Evolutionary conservation across 2,113 vertebrate species (phyloP), one percentile per base, ranked within the genome.

Genomic region (Mesitornis unicolor): DNA sequence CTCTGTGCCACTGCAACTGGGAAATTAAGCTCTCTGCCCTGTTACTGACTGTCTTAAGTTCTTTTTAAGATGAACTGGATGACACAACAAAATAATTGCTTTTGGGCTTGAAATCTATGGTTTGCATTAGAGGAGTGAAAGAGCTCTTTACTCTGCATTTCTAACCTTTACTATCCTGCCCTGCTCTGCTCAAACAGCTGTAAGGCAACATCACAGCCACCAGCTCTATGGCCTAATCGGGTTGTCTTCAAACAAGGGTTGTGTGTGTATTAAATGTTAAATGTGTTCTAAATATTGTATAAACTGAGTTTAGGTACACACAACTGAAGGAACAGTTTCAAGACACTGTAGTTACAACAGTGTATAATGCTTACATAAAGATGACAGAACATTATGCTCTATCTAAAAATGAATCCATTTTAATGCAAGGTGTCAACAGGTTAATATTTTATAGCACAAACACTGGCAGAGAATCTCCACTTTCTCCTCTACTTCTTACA

Each of bases 391-490:
- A 61, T 78, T 74, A 67, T 47, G 24, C 48, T 61, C 11, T 38
- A 69, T 87, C 77, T 82, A 90, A 90, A 94, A 83, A 74, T 78
- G 9, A 93, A 89, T 92, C 89, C 53, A 76, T 83, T 93, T 91
- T 93, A 93, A 84, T 77, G 35, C 71, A 64, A 86, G 11, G 47
- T 48, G 1, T 94, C 96, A 97, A 95, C 83, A 95, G 68, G 89
- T 96, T 94, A 91, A 85, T 94, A 93, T 96, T 95, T 95, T 90
- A 65, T 73, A 74, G 36, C 68, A 64, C 65, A 90, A 95, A 76
- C 65, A 67, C 36, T 38, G 38, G 4, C 78, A 94, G 38, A 85
- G 74, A 92, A 85, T 85, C 48, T 28, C 54, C 31, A 13, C 80
- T 25, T 84, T 90, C 61, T 95, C 26, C 33, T 86, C 65, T 78